Base-by-base conservation (phyloP, 1,140 invertebrate genomes). In the Leptinotarsa undecemlineata region DNA sequence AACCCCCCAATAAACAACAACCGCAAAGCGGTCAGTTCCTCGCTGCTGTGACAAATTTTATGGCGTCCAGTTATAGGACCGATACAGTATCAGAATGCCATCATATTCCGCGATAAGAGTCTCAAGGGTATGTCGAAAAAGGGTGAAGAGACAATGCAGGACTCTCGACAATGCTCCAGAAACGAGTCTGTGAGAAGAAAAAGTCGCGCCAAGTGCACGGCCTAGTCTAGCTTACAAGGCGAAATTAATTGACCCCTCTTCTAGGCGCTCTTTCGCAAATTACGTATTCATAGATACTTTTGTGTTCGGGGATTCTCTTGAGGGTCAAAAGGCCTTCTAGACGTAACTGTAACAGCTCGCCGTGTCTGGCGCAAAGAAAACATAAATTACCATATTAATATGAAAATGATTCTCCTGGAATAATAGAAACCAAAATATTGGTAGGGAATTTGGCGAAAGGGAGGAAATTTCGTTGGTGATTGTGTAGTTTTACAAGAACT, bases 321-420 rank as follows among this genome's bases (percentile, higher is more conserved):
- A 19, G 15, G 51, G 51, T 57, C n/a, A 57, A 57, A 57, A 57
- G 51, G 51, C 51, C 15, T 13, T 13, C 66, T 68, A 68, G 66
- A 68, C 66, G 66, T 19, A 42, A 68, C 66, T 68, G 66, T 68
- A 68, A 68, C 66, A 68, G 42, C 42, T 42, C 21, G 51, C 51
- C 15, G 51, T 57, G 51, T 57, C 51, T 67, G 51, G 71, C 11
- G n/a, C 33, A 42, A 68, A 67, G 72, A 76, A 73, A 71, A 63
- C 67, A 72, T 26, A 71, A 68, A 77, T 77, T 77, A 71, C n/a
- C 76, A 77, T 77, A 77, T 77, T 77, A 77, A 77, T 77, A 74
- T 74, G 73, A 74, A 77, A 77, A 74, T 77, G 72, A 76, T 76
- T 74, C 73, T 69, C 70, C 13, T 15, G 23, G 26, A 47, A 68